Base-by-base conservation (phyloP, 2,797 vertebrate genomes). In the Galago senegalensis region DNA sequence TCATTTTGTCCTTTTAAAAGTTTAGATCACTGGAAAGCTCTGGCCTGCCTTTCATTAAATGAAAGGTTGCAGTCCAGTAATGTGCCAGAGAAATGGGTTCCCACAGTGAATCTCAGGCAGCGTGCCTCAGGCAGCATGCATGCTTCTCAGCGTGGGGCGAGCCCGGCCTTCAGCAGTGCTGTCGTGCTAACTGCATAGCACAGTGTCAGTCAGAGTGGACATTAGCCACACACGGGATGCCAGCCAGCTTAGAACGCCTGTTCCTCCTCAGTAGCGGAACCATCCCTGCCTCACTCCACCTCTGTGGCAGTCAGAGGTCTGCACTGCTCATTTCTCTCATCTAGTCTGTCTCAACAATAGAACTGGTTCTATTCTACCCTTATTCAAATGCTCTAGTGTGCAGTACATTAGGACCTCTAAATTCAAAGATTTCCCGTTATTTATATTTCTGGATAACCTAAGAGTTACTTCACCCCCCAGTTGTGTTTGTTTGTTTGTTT, bases 1-100 rank as follows among this genome's bases (percentile, higher is more conserved):
- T 63, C 1, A 8, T 69, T 85, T 80, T 85, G 58, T 89, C n/a
- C 40, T 94, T 43, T 80, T 65, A 75, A 85, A 92, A 67, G n/a
- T 75, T 94, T 75, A 14, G 58, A 43, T 69, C 27, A 31, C 31
- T 20, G 18, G 73, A 27, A 89, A 43, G 37, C 56, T 88, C 23
- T 72, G 23, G 61, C 46, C n/a, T 84, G 9, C 53, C 79, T 86
- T 61, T 80, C 21, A 14, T 17, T 14, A 4, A 40, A 40, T 40
- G 20, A 82, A 63, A 60, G 40, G 21, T 20, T 8, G 49, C 23
- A 11, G 12, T 46, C 61, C 91, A 69, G 34, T 67, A 34, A 31
- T 21, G 29, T 53, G 43, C 25, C 3, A 5, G 84, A 67, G 67
- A 90, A 75, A 49, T 61, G 31, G 7, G 16, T 37, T 73, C 56